Conservation (phyloP, 2,113 vertebrate species). For the Podarcis muralis region DNA sequence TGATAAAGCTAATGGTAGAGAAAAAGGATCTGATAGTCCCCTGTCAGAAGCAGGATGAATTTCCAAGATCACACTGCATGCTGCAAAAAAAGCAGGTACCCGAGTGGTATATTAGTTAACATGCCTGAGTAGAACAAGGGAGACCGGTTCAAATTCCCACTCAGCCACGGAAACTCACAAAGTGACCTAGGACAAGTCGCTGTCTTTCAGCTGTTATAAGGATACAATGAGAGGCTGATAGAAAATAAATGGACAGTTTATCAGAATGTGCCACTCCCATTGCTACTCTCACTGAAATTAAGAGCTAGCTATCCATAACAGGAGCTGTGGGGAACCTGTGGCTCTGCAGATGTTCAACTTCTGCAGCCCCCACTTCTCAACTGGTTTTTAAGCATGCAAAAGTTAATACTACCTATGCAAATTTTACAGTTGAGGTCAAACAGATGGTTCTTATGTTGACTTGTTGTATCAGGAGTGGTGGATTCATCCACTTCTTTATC, state of each 20-base stretch:
- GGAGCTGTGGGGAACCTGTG: not conserved
- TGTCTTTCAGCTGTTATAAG: not conserved
- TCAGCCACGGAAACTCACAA: not conserved
- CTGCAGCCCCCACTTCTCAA: too few relatives aligned
- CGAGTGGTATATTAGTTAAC: not conserved
- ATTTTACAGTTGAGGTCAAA: conserved; percentile 99
- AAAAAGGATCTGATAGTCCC: not conserved
- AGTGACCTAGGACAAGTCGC: not conserved
- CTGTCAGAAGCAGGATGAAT: not conserved
- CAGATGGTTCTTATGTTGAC: conserved; percentile 93
- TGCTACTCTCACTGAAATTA: not conserved
- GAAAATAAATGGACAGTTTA: not conserved
- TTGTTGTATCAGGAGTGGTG: conserved; percentile 87
- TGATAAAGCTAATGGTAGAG: not conserved
- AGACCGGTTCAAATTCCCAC: not conserved
- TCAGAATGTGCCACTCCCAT: not conserved
- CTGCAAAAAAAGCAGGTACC: not conserved
- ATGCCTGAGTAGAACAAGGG: not conserved
- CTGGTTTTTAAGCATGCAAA: not conserved
- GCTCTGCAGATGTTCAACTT: too few relatives aligned
- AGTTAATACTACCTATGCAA: conserved; percentile 87
- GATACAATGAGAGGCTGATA: not conserved
- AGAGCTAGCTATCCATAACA: not conserved
- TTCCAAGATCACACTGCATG: not conserved
- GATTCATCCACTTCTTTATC: conserved; percentile 80